A percentile compares a stretch with the other conserved stretches of the same genome.
These are phyloP conservation scores for Chinchilla lanigera DNA, from an alignment of 2,113 vertebrate genomes.

Conservation along the genomic window DNA sequence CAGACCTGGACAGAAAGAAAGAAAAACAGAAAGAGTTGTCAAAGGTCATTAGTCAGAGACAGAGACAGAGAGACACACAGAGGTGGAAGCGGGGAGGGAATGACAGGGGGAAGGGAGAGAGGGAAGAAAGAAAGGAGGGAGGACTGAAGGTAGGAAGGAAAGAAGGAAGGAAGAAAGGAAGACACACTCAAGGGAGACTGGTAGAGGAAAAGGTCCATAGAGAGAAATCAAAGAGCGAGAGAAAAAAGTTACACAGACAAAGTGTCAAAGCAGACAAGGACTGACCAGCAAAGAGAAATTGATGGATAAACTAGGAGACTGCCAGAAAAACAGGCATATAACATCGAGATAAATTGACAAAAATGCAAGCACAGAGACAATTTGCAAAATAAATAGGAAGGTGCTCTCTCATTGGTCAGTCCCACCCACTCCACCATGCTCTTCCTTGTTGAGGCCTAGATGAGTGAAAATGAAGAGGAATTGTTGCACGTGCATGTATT, in stretches of 20 bases:
- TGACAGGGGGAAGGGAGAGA: not conserved
- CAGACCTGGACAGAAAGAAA: not conserved
- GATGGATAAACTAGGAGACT: not conserved
- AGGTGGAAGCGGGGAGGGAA: not conserved
- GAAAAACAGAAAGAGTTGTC: not conserved
- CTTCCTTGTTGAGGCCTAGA: not conserved
- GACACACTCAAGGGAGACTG: not conserved
- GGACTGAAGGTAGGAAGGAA: not conserved
- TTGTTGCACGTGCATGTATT: not conserved
- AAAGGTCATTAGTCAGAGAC: conserved; percentile 4
- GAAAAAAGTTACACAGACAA: not conserved
- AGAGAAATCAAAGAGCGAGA: not conserved
- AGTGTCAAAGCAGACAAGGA: not conserved
- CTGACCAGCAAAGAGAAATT: not conserved
- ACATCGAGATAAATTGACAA: not conserved
- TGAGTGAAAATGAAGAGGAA: not conserved
- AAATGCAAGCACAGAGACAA: conserved; percentile 8
- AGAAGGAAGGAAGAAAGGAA: not conserved
- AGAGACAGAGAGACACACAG: not conserved
- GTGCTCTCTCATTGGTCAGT: not conserved
- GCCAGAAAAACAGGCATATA: not conserved
- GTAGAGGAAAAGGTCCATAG: not conserved
- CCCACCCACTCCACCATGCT: not conserved
- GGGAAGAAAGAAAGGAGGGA: not conserved
- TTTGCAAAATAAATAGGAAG: conserved; percentile 39